Conservation (phyloP, 2,113 vertebrate species). For the Pituophis catenifer region DNA sequence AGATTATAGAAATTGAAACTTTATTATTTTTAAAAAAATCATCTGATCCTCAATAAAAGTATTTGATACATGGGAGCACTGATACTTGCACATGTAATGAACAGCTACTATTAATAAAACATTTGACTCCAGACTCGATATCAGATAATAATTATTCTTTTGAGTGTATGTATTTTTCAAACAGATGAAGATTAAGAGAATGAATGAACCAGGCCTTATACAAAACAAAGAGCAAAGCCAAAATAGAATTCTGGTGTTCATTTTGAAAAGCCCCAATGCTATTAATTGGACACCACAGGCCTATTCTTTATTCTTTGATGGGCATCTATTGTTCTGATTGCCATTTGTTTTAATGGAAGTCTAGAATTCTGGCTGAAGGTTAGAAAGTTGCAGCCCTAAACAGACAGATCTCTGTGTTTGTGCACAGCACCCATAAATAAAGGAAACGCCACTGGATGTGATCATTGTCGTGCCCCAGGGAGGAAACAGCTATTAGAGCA, state of each 20-base stretch:
- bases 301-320: not conserved
- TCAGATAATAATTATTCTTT: not conserved
- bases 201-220: not conserved
- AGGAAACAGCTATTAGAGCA: conserved; percentile 15
- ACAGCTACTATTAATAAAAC: not conserved
- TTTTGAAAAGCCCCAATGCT: conserved; percentile 16
- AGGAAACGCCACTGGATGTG: conserved; percentile 15
- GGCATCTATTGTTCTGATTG: not conserved
- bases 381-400: conserved; percentile 9
- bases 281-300: conserved; percentile 27
- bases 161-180: not conserved
- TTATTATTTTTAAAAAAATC: not conserved
- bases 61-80: not conserved
- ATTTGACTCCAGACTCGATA: not conserved
- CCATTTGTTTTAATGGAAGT: conserved; percentile 9
- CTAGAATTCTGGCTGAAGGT: not conserved
- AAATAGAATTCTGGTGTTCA: conserved; percentile 18
- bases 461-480: conserved; percentile 36
- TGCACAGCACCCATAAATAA: conserved; percentile 19
- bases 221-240: not conserved
- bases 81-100: not conserved
- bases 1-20: not conserved
- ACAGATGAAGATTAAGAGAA: not conserved
- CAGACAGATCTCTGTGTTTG: conserved; percentile 31
- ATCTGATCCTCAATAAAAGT: not conserved